Evolutionary conservation across 2,888 invertebrate genomes (phyloP), one percentile per base, ranked within the genome.

Genomic region (Perithous albicinctus): DNA sequence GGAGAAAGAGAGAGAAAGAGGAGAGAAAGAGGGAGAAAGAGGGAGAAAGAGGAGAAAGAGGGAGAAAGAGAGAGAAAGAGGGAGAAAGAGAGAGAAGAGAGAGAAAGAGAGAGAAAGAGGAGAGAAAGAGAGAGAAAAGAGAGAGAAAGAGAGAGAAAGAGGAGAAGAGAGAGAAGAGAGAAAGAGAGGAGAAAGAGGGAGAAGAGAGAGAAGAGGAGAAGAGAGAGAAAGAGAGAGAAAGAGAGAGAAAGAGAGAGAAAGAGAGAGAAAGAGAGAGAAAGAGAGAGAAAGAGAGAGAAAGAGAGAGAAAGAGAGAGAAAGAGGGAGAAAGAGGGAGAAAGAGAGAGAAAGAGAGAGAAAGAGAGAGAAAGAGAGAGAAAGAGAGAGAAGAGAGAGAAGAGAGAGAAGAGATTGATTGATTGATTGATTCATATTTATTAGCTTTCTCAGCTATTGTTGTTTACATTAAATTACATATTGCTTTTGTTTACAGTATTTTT

Each of bases 141-240:
- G 48, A 43, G 78, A 80, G 80, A 79, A 66, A 72, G 64, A 80
- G 73, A 66, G 78, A 73, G 82, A 84, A 72, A 83, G 81, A 76
- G 78, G 67, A 56, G 72, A 38, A 15, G 41, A 41, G 12, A 63
- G 32, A 32, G 66, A 64, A n/a, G 32, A 66, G 41, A 72, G 20
- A 51, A 18, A 43, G 41, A 23, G 46, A 66, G 59, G 59, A n/a
- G n/a, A n/a, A n/a, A n/a, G n/a, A n/a, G n/a, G n/a, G n/a, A n/a
- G n/a, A n/a, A n/a, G n/a, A n/a, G n/a, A n/a, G n/a, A n/a, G n/a
- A n/a, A n/a, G n/a, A n/a, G n/a, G n/a, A n/a, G n/a, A 48, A 59
- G 59, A 69, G 18, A 26, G 59, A 41, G 41, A 56, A 59, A 48
- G 51, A 74, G 48, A 43, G 78, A 80, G 80, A 79, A 66, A 72